Conservation (phyloP, 2,888 invertebrate genomes). For the Anodontia alba region DNA sequence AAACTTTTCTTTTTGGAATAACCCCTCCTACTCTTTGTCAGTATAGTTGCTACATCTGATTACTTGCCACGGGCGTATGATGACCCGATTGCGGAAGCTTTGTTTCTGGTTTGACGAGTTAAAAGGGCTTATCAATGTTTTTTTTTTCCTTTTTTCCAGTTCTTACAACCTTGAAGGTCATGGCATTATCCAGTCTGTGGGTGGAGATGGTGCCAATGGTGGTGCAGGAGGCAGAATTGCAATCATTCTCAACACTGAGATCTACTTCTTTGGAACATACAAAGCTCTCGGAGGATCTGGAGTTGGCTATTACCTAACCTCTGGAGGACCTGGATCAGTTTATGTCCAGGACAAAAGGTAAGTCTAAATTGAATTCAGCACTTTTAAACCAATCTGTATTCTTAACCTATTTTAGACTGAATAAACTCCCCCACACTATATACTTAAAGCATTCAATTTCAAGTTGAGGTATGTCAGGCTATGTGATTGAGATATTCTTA, state of each 20-base stretch:
- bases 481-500: too few species aligned
- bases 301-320: constrained; percentile 48
- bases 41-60: too few species aligned
- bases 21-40: too few species aligned
- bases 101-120: too few species aligned
- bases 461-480: too few species aligned
- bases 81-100: too few species aligned
- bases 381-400: neutral
- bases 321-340: constrained; percentile 73
- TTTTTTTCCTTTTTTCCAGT: constrained; percentile 3
- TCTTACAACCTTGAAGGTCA: constrained; percentile 68
- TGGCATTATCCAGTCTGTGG: constrained; percentile 63
- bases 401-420: too few species aligned
- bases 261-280: constrained; percentile 67
- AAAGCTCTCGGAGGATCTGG: constrained; percentile 68
- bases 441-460: too few species aligned
- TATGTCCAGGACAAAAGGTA: constrained; percentile 71
- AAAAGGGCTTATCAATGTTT: too few species aligned
- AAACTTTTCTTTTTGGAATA: too few species aligned
- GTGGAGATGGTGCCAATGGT: constrained; percentile 68
- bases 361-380: neutral
- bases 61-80: too few species aligned
- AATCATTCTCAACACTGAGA: constrained; percentile 58
- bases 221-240: constrained; percentile 75
- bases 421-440: too few species aligned